Base-by-base conservation (phyloP, 1,140 invertebrate genomes). In the Nasonia vitripennis region DNA sequence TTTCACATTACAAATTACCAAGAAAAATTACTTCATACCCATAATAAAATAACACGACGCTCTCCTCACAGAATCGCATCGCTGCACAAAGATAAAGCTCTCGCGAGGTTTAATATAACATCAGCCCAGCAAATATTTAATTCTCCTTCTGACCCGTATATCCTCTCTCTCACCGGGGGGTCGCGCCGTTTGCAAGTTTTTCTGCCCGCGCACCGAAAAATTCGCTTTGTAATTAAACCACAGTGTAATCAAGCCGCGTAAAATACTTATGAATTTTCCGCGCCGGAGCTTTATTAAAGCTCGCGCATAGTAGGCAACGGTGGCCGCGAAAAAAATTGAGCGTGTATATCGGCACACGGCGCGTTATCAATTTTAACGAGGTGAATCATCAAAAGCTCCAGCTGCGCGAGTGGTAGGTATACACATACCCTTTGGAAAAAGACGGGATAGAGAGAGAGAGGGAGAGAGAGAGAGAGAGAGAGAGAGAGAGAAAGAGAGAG, bases 281-380 rank as follows among this genome's bases (percentile, higher is more conserved):
- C 67, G n/a, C 67, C 70, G 5, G 20, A 41, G 27, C 23, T 78
- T 84, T 84, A 84, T 78, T 68, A 78, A 78, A 37, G 41, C 27
- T 27, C 78, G 78, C 83, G 62, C 20, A 45, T 41, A 41, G 27
- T 1, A 75, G 48, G 70, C 74, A 75, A 80, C 80, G 75, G 80
- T 80, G 14, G 31, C 55, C 5, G 37, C 81, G 81, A 20, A 1
- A 9, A n/a, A 78, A 45, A 74, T 74, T 74, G 7, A 1, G 23
- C 27, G 41, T 27, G 10, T 2, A n/a, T 20, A 78, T 34, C 9
- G 48, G 45, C 78, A 68, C 78, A 17, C 7, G 51, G 23, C 41
- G 14, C 12, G 9, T 78, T 78, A 83, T 68, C 31, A 83, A 78
- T 83, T 78, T 83, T 83, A 83, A 51, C 71, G 5, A 78, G 75